Conservation (phyloP, 2,113 vertebrate species). For the Blennius ocellaris region DNA sequence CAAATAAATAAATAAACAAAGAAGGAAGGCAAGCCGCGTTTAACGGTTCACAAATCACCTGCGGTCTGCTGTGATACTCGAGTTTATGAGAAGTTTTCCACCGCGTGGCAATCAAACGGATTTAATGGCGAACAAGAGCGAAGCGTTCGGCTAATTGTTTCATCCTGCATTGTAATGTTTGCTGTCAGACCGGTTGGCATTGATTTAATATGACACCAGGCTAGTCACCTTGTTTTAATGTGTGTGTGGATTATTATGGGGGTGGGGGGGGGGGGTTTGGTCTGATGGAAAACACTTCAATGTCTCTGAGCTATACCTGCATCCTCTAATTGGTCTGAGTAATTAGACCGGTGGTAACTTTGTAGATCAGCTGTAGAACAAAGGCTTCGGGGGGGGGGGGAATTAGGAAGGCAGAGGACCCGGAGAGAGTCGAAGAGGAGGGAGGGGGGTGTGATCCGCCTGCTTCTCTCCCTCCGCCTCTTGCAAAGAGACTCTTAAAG, state of each 20-base stretch:
- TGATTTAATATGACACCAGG: not conserved
- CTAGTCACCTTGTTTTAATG: constrained; percentile 22
- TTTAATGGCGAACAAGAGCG: no score
- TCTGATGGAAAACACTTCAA: constrained; percentile 18
- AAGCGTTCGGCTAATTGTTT: no score
- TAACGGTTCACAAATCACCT: no score
- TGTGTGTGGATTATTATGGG: constrained; percentile 29
- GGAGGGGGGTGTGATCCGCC: constrained; percentile 33
- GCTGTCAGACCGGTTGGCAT: no score
- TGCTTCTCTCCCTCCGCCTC: constrained; percentile 36
- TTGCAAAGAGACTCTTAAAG: constrained; percentile 22
- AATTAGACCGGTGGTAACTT: constrained; percentile 21
- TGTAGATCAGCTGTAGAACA: constrained; percentile 5
- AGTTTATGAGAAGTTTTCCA: no score
- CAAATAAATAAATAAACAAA: no score
- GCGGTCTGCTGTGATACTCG: no score
- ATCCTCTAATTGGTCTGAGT: constrained; percentile 14
- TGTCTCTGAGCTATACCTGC: not conserved
- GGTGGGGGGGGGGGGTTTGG: no score
- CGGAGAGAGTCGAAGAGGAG: not conserved
- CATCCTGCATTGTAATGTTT: no score
- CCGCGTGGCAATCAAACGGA: no score
- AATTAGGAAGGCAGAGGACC: constrained; percentile 28
- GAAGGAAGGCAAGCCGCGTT: no score
- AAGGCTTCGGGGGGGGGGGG: constrained; percentile 3